A percentile compares a stretch with the other conserved stretches of the same genome.
Conservation (phyloP, 2,888 invertebrate species). For the Exephanes ischioxanthus region DNA sequence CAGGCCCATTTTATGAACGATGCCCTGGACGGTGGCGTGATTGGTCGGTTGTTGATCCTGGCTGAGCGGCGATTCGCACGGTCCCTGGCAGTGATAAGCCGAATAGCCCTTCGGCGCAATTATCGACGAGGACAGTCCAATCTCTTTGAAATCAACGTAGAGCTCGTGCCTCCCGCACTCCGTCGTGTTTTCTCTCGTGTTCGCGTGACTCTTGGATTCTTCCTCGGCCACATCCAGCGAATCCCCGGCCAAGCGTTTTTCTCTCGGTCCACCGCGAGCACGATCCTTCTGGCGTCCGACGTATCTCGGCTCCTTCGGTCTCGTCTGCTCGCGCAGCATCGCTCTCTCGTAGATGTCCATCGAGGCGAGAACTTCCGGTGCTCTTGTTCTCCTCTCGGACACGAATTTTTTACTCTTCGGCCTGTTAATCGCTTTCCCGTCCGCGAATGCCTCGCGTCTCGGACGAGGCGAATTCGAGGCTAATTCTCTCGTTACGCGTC, state of each 20-base stretch:
- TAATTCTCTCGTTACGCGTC: background rate
- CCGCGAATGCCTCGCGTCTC: slow-evolving; percentile 18
- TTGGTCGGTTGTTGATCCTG: slow-evolving; percentile 87
- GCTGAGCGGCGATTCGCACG: slow-evolving; percentile 85
- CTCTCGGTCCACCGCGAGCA: slow-evolving; percentile 27
- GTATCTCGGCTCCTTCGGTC: slow-evolving; percentile 13
- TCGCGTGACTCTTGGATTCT: slow-evolving; percentile 64
- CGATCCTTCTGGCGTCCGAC: background rate
- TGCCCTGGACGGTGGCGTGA: slow-evolving; percentile 88
- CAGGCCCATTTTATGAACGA: slow-evolving; percentile 86
- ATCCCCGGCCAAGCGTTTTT: slow-evolving; percentile 22
- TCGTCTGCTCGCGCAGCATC: slow-evolving; percentile 66
- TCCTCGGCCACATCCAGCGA: slow-evolving; percentile 10
- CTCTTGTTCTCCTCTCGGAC: slow-evolving; percentile 52
- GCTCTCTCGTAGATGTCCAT: slow-evolving; percentile 78
- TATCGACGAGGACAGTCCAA: slow-evolving; percentile 88
- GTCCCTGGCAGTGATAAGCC: slow-evolving; percentile 88
- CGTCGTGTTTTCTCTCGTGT: slow-evolving; percentile 64
- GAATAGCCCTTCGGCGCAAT: slow-evolving; percentile 88
- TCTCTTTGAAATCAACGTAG: slow-evolving; percentile 87
- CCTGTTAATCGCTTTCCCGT: background rate
- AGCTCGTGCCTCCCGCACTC: slow-evolving; percentile 83
- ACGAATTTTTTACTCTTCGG: slow-evolving; percentile 42
- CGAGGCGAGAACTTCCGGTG: slow-evolving; percentile 70
- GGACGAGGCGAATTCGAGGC: background rate